phyloP scores from a whole-genome alignment of 2,113 vertebrate species.

The Motacilla alba region DNA sequence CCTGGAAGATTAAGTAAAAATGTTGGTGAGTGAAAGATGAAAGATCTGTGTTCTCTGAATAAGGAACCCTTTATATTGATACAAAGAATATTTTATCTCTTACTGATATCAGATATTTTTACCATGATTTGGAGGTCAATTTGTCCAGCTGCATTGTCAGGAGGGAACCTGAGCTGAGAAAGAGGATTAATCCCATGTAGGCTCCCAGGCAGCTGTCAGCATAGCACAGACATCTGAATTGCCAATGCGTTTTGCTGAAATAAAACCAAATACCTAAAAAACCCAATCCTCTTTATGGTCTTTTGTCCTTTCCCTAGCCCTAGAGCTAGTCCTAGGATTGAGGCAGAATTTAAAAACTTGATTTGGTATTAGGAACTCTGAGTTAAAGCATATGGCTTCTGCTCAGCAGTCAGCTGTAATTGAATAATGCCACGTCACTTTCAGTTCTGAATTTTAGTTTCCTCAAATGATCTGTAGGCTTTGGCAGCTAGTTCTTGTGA shows the following conservation, averaged over 20 bases:
- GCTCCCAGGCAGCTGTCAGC: background rate
- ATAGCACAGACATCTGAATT: background rate
- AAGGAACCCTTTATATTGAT: background rate
- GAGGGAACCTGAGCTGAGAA: background rate
- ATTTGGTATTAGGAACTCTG: background rate
- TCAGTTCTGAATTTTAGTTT: background rate
- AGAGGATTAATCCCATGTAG: background rate
- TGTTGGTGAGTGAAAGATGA: background rate
- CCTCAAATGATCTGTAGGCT: background rate
- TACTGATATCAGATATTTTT: background rate
- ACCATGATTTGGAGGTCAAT: rapidly evolving
- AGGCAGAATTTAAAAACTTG: background rate
- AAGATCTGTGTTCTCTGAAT: background rate
- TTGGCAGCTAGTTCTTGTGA: background rate
- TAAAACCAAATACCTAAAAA: background rate
- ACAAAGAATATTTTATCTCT: background rate
- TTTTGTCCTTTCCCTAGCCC: background rate
- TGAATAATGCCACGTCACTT: background rate
- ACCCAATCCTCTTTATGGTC: background rate
- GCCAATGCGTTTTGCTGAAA: background rate
- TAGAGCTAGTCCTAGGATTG: background rate
- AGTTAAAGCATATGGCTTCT: background rate
- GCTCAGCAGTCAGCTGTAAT: background rate
- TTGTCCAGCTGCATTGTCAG: background rate
- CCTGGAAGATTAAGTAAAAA: background rate